Evolutionary conservation across 2,888 invertebrate species (phyloP).

Genomic region (Heliconius ismenius): DNA sequence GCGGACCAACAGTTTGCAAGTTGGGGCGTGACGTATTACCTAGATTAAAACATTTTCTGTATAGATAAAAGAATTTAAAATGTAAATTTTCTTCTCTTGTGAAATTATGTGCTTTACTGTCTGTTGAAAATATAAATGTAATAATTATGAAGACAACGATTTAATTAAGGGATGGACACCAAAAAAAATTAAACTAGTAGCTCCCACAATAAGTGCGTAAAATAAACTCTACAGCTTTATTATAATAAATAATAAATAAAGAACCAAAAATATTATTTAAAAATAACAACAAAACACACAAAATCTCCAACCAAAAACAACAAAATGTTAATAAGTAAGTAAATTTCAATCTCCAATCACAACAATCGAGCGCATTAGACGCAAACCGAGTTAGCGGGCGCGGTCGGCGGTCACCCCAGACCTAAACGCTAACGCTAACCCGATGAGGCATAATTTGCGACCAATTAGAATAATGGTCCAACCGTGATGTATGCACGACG

Average conservation of each 20-base stretch:
- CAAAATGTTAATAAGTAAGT: slow-evolving; percentile 43
- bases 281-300: neutral
- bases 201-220: too few species aligned
- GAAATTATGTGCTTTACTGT: neutral
- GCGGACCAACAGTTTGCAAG: slow-evolving; percentile 55
- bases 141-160: neutral
- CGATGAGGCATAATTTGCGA: slow-evolving; percentile 82
- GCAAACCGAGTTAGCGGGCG: slow-evolving; percentile 66
- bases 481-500: slow-evolving; percentile 78
- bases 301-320: neutral
- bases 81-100: too few species aligned
- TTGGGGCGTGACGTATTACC: slow-evolving; percentile 25
- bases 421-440: slow-evolving; percentile 80
- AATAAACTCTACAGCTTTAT: too few species aligned
- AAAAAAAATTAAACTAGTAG: too few species aligned
- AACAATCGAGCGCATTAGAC: slow-evolving; percentile 60
- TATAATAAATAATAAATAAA: too few species aligned
- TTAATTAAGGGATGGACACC: too few species aligned
- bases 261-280: too few species aligned
- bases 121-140: neutral
- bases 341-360: slow-evolving; percentile 54
- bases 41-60: slow-evolving; percentile 25
- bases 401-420: slow-evolving; percentile 53
- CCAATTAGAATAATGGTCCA: slow-evolving; percentile 82
- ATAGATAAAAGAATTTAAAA: too few species aligned